These are phyloP conservation scores for Pachliopta kotzebuea DNA, from an alignment of 2,888 invertebrate genomes.

Conservation along the genomic window DNA sequence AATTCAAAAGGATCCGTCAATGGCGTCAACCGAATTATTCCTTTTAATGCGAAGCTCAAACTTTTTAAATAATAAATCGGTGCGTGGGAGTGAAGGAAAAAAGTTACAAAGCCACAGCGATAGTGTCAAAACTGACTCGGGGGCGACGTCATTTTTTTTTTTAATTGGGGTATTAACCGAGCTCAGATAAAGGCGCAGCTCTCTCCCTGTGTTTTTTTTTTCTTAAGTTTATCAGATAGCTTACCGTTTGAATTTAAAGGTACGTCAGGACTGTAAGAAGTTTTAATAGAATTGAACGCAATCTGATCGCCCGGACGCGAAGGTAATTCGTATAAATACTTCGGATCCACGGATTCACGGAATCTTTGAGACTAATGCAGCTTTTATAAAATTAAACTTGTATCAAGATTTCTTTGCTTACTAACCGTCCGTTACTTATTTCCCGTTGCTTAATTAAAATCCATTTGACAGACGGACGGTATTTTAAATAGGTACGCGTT, in stretches of 20 bases:
- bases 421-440: too few species aligned
- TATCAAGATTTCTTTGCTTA: background rate
- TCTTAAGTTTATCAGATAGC: constrained; percentile 70
- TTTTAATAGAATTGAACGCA: constrained; percentile 73
- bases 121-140: constrained; percentile 37
- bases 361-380: constrained; percentile 21
- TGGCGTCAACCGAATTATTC: constrained; percentile 12
- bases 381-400: constrained; percentile 23
- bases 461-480: too few species aligned
- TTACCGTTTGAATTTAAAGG: constrained; percentile 78
- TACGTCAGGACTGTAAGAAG: constrained; percentile 68
- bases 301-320: constrained; percentile 65
- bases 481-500: too few species aligned
- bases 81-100: constrained; percentile 29
- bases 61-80: constrained; percentile 23
- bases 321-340: constrained; percentile 37
- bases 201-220: constrained; percentile 49
- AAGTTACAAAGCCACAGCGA: constrained; percentile 32
- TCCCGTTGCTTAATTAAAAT: too few species aligned
- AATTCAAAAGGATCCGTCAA: constrained; percentile 11
- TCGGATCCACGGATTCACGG: constrained; percentile 26
- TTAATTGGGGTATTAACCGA: constrained; percentile 77
- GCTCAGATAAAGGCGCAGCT: constrained; percentile 71
- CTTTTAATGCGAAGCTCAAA: background rate
- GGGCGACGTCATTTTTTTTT: constrained; percentile 58